Evolutionary conservation across 2,797 vertebrate genomes (phyloP), one percentile per base, ranked within the genome.

Genomic region (Hapalemur alaotrensis): DNA sequence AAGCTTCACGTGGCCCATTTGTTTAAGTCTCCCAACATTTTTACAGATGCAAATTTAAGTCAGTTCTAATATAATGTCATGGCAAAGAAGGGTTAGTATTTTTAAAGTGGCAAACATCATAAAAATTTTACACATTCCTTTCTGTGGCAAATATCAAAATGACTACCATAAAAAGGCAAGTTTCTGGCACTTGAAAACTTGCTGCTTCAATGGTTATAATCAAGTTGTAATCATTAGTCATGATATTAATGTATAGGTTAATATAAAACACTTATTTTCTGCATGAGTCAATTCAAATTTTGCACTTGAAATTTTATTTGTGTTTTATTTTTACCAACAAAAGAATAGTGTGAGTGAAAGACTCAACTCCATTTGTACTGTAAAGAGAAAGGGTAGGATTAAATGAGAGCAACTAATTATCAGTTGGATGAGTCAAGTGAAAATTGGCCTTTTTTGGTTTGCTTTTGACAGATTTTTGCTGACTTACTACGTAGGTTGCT

Each of bases 401-500:
- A 46, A 92, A 46, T 54, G 32, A 93, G 85, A 14, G 32, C 54
- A 76, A 65, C 14, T 54, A 90, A 87, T 30, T 52, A 2, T 67
- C 69, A 0, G 5, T 0, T 82, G 89, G 89, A 86, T 95, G 93
- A 98, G 87, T 97, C 97, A 98, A 91, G 82, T 0, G 72, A 79
- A 96, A 86, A 30, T 61, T 96, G 96, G 93, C 94, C 93, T 91
- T 97, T 96, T 30, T 95, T 97, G 85, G 32, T 0, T 72, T 13
- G 46, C 90, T 87, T 82, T 76, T 95, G 96, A 89, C 93, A 97
- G 65, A 95, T 93, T 98, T 98, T 70, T 98, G 97, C 97, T 97
- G 96, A 98, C 94, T 98, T 98, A 97, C 96, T 95, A 20, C 52
- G 17, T 48, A 96, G 80, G 85, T 90, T 98, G 95, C 94, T 98